A percentile compares a stretch with the other conserved stretches of the same genome.
Conservation (phyloP, 23 tunicate species). For the Styela clava region DNA sequence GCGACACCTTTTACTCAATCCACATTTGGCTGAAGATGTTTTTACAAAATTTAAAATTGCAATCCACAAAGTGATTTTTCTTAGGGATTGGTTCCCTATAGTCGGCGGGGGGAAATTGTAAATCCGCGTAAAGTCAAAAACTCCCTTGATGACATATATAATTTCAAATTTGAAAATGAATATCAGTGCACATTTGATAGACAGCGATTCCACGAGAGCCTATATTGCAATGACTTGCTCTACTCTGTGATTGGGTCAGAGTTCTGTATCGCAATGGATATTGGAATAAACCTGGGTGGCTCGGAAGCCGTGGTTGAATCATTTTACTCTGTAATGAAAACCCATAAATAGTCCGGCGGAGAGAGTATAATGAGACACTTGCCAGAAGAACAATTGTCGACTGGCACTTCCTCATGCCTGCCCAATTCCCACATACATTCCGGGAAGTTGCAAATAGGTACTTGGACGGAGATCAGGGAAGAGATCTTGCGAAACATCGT, state of each 20-base stretch:
- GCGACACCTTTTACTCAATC: slow-evolving; percentile 7
- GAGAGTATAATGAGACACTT: slow-evolving; percentile 17
- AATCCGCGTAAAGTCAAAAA: not conserved
- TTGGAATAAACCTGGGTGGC: slow-evolving; percentile 13
- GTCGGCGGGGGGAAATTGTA: not conserved
- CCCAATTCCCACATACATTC: slow-evolving; percentile 19
- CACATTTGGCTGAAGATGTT: not conserved
- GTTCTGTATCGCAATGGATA: slow-evolving; percentile 14
- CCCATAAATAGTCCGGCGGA: slow-evolving; percentile 17
- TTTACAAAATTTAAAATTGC: not conserved
- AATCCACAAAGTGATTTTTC: slow-evolving; percentile 4
- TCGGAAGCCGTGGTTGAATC: slow-evolving; percentile 27
- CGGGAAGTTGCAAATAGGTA: slow-evolving; percentile 13
- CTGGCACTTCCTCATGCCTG: slow-evolving; percentile 19
- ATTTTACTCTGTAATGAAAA: slow-evolving; percentile 34
- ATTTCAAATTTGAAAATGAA: slow-evolving; percentile 2
- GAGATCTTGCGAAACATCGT: slow-evolving; percentile 2
- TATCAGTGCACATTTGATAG: not conserved
- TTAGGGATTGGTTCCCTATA: not conserved
- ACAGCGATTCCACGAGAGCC: not conserved
- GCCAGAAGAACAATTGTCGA: slow-evolving; percentile 22
- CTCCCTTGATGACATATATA: slow-evolving; percentile 4
- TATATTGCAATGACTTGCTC: slow-evolving; percentile 14
- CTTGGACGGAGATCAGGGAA: slow-evolving; percentile 19
- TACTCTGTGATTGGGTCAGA: slow-evolving; percentile 9